These are phyloP conservation scores for Myotis planiceps DNA, from an alignment of 2,797 vertebrate genomes.

Conservation along the genomic window DNA sequence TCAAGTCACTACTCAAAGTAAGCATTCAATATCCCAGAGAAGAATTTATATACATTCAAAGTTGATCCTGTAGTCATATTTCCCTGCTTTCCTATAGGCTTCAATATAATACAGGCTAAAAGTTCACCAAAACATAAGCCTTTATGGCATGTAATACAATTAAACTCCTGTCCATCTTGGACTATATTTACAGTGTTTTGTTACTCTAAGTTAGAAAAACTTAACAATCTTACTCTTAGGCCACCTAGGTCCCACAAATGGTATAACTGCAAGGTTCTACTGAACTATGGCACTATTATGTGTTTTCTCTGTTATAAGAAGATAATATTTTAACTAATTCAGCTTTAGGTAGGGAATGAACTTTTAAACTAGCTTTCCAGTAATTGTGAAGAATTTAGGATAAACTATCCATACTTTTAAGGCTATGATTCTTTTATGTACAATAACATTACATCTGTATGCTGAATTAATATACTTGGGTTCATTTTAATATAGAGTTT, in stretches of 20 bases:
- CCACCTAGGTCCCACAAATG: not conserved
- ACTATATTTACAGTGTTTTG: not conserved
- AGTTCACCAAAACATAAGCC: not conserved
- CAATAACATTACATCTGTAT: slow-evolving; percentile 13
- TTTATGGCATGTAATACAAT: slow-evolving; percentile 31
- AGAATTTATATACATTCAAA: slow-evolving; percentile 38
- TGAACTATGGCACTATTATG: not conserved
- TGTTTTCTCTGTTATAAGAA: slow-evolving; percentile 21
- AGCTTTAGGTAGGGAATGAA: slow-evolving; percentile 15
- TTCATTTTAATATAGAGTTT: slow-evolving; percentile 18
- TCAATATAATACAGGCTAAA: not conserved
- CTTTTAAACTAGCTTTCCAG: slow-evolving; percentile 33
- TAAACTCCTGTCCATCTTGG: not conserved
- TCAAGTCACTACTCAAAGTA: slow-evolving; percentile 15
- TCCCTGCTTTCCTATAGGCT: slow-evolving; percentile 7
- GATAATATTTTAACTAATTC: slow-evolving; percentile 18
- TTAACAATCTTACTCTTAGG: not conserved
- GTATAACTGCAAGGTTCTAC: not conserved
- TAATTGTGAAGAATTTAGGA: slow-evolving; percentile 8
- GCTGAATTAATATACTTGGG: not conserved
- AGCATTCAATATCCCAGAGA: not conserved
- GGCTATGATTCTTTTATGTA: slow-evolving; percentile 13
- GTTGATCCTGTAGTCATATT: not conserved
- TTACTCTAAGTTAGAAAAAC: slow-evolving; percentile 20
- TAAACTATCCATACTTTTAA: slow-evolving; percentile 18